Evolutionary conservation across 64 coral and sea anemone species (phyloP).

Genomic region (Montipora foliosa): DNA sequence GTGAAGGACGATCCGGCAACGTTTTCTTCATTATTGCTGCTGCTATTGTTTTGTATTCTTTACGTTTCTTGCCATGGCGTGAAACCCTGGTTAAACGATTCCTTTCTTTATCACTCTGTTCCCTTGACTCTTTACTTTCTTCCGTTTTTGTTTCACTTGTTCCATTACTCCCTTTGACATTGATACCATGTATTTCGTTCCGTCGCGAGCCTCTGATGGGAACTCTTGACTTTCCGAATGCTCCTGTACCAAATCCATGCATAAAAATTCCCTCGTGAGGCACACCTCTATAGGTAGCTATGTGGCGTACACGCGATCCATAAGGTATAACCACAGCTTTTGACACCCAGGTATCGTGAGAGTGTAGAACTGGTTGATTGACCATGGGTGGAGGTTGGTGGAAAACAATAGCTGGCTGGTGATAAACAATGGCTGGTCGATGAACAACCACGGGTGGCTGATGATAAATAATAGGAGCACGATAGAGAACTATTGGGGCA

Average conservation of each 20-base stretch:
- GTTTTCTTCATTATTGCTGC: conserved; percentile 43
- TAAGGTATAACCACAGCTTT: conserved; percentile 80
- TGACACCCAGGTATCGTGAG: conserved; percentile 90
- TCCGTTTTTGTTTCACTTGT: not conserved
- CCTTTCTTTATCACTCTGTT: not conserved
- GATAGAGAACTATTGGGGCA: conserved; percentile 93
- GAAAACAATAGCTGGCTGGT: conserved; percentile 94
- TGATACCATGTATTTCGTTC: conserved; percentile 52
- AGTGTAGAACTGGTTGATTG: conserved; percentile 87
- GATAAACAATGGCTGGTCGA: conserved; percentile 97
- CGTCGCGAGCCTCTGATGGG: conserved; percentile 35
- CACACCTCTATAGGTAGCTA: conserved; percentile 77
- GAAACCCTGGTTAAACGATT: not conserved
- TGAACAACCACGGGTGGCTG: conserved; percentile 96
- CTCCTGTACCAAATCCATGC: conserved; percentile 82
- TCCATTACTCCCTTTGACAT: not conserved
- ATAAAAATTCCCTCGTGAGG: conserved; percentile 89
- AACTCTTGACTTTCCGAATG: conserved; percentile 72
- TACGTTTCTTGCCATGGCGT: not conserved
- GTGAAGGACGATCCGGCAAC: conserved; percentile 4
- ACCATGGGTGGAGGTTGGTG: conserved; percentile 97
- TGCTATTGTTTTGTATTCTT: conserved; percentile 21
- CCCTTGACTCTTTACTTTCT: not conserved
- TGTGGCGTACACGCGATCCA: conserved; percentile 65
- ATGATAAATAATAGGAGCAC: conserved; percentile 96